Conservation (phyloP, 2,888 invertebrate genomes). For the Panzeria rudis region DNA sequence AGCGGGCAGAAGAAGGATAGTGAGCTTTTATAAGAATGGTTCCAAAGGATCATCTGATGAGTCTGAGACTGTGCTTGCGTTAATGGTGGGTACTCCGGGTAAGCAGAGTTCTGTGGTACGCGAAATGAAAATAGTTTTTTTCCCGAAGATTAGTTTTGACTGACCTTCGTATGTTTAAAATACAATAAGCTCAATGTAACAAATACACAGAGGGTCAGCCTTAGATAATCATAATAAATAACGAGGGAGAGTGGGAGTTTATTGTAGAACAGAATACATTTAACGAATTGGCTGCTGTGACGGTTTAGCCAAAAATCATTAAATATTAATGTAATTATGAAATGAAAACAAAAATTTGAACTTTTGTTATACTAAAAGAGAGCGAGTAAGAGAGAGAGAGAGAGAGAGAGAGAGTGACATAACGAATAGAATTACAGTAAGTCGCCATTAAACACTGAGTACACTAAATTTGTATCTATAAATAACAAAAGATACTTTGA, state of each 20-base stretch:
- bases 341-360: conserved; percentile 77
- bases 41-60: too few relatives aligned
- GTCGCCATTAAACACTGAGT: background rate
- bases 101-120: too few relatives aligned
- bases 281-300: conserved; percentile 60
- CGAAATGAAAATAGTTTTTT: too few relatives aligned
- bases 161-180: conserved; percentile 36
- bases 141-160: background rate
- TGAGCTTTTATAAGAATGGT: too few relatives aligned
- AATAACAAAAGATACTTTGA: background rate
- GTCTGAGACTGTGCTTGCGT: too few relatives aligned
- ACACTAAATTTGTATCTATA: background rate
- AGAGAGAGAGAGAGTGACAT: conserved; percentile 21
- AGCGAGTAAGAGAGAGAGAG: background rate
- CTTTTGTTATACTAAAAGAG: background rate
- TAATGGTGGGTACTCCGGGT: too few relatives aligned
- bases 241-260: background rate
- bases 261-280: conserved; percentile 36
- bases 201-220: conserved; percentile 60
- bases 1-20: too few relatives aligned
- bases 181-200: conserved; percentile 54
- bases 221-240: conserved; percentile 65
- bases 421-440: background rate
- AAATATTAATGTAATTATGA: conserved; percentile 83
- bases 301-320: conserved; percentile 75